phyloP scores from a whole-genome alignment of 1,140 invertebrate genomes.

The Saccostrea cuccullata region DNA sequence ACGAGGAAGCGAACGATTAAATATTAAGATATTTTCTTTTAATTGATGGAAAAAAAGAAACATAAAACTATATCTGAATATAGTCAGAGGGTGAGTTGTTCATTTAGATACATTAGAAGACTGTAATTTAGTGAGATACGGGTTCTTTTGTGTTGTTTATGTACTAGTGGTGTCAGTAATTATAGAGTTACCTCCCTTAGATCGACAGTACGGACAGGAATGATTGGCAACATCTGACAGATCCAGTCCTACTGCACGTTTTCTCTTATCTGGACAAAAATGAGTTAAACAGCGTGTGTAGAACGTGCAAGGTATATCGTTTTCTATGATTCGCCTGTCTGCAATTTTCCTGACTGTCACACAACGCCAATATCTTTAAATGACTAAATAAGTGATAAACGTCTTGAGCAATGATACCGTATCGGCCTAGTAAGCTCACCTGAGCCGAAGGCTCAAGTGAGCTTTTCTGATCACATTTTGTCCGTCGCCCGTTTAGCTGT shows the following conservation, averaged over 20 bases:
- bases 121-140: background rate
- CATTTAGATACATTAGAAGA: background rate
- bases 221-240: slow-evolving; percentile 39
- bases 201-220: background rate
- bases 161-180: background rate
- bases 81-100: background rate
- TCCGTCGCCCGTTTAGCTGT: no score
- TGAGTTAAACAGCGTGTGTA: slow-evolving; percentile 1
- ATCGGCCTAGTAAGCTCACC: no score
- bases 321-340: no score
- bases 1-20: background rate
- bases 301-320: slow-evolving; percentile 43
- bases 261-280: slow-evolving; percentile 37
- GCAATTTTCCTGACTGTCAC: no score
- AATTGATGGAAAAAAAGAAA: background rate
- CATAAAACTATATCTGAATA: background rate
- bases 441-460: no score
- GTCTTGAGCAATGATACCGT: no score
- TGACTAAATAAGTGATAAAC: no score
- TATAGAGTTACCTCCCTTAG: slow-evolving; percentile 16
- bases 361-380: no score
- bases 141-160: background rate
- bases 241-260: slow-evolving; percentile 22
- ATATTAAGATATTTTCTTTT: no score
- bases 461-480: no score